Base-by-base conservation (phyloP, 1,140 invertebrate genomes). In the Panagrolaimus sp. region DNA sequence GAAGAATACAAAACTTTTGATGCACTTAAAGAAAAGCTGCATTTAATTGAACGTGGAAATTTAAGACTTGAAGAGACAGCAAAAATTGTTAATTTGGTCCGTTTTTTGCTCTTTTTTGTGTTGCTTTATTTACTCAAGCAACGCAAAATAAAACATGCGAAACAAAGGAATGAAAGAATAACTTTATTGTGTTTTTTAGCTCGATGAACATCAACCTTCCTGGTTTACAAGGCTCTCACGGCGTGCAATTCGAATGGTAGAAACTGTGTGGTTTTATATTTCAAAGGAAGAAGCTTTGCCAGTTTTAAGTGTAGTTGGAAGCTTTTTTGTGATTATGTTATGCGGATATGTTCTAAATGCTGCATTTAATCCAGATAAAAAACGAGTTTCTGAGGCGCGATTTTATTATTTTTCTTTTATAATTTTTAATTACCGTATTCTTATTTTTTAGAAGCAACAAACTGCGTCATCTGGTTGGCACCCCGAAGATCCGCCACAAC, bases 291-390 rank as follows among this genome's bases (percentile, higher is more conserved):
- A 81, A 45, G 47, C 71, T 10, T 70, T 83, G 17, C 81, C 81
- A 17, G 26, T 83, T 45, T n/a, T 81, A 7, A 79, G 79, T 44
- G 79, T 75, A 21, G 46, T 83, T 21, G 81, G 76, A 14, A 83
- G 81, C 12, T 67, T 83, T 12, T 43, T 79, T 3, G 80, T 83
- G 26, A 81, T 81, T 48, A 64, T 81, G 28, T 17, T 79, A 0
- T 63, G 81, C 17, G 79, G 79, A 4, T 81, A 71, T 64, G 32
- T 76, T 10, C 73, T 79, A 9, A 78, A 70, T 45, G 72, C 72
- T 28, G 12, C 12, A 72, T 12, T 68, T 26, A 64, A 32, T 17
- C 28, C 21, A 48, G 62, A 43, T 10, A 46, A 68, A 72, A 38
- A 38, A 38, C 32, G 32, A 38, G 32, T 38, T 38, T 38, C 32